These are phyloP conservation scores for Dicerorhinus sumatrensis DNA, from an alignment of 2,113 vertebrate genomes.

Conservation along the genomic window DNA sequence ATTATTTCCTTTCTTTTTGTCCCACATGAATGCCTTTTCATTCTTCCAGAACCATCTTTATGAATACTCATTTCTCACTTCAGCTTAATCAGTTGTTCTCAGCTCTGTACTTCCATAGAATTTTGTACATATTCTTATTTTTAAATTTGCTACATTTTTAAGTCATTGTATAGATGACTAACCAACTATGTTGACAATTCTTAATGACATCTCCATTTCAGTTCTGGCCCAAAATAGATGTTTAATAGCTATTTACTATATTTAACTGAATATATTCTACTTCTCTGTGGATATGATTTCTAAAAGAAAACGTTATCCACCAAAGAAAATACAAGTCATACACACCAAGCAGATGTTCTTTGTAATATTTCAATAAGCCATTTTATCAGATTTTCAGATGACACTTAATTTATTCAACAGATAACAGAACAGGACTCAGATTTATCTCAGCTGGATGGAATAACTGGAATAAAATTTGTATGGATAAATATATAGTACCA, in stretches of 20 bases:
- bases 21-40: background rate
- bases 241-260: background rate
- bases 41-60: background rate
- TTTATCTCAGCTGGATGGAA: background rate
- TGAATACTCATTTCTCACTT: background rate
- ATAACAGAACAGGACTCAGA: background rate
- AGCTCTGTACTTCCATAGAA: background rate
- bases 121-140: constrained; percentile 11
- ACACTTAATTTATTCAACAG: constrained; percentile 4
- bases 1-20: background rate
- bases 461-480: background rate
- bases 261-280: background rate
- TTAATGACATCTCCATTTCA: background rate
- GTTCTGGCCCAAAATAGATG: background rate
- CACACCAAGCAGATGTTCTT: background rate
- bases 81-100: background rate
- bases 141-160: background rate
- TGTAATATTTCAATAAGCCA: background rate
- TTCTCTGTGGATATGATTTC: background rate
- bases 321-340: background rate
- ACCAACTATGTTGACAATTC: background rate
- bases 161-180: background rate
- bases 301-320: background rate
- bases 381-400: background rate
- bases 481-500: background rate